Evolutionary conservation across 2,113 vertebrate genomes (phyloP).

Genomic region (Heteronetta atricapilla): DNA sequence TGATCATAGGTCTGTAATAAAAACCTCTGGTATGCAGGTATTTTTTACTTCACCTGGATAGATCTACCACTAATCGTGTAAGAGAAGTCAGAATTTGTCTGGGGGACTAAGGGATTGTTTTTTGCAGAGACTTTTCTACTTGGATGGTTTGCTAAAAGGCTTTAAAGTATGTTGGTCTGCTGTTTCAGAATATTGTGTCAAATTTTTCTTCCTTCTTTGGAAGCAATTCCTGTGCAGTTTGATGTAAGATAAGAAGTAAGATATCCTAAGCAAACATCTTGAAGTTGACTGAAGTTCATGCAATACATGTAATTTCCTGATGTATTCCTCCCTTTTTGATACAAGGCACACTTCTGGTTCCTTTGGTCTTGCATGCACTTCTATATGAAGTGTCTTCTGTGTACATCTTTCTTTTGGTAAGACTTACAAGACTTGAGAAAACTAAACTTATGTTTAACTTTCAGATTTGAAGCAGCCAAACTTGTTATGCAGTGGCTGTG

Average conservation of each 20-base stretch:
- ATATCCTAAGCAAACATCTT: background rate
- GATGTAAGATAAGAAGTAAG: background rate
- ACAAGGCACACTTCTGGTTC: background rate
- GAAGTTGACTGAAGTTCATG: background rate
- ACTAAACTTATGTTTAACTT: slow-evolving; percentile 9
- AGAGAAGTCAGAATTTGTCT: background rate
- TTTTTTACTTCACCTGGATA: background rate
- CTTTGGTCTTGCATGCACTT: background rate
- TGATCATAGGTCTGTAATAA: background rate
- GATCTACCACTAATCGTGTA: background rate
- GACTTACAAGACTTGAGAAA: background rate
- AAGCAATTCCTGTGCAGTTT: background rate
- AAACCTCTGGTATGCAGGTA: background rate
- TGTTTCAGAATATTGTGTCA: background rate
- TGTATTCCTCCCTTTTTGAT: background rate
- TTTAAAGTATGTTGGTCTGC: background rate
- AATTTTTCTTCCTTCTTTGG: background rate
- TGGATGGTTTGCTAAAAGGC: background rate
- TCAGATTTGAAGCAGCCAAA: slow-evolving; percentile 97
- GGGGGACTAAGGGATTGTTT: background rate
- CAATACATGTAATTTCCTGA: background rate
- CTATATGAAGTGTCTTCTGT: background rate
- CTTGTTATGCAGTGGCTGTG: slow-evolving; percentile 99
- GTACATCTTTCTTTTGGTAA: background rate
- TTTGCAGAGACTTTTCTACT: background rate